Percentiles rank a stretch among this genome's conserved stretches.
Evolutionary conservation across 2,113 vertebrate genomes (phyloP).

Genomic region (Toxostoma redivivum): DNA sequence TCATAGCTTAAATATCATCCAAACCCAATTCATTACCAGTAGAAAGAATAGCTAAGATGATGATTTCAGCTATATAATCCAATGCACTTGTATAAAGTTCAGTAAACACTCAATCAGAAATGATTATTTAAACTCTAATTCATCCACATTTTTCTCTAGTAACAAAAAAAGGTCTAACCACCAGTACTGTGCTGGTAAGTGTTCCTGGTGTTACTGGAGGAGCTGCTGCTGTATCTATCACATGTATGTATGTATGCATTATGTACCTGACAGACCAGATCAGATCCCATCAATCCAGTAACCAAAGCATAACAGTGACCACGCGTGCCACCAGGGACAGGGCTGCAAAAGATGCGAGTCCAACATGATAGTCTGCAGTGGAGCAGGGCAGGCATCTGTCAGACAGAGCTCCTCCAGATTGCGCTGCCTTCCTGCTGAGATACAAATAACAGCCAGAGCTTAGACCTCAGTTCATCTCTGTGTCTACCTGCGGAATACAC

Average conservation of each 20-base stretch:
- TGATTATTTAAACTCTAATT: neutral
- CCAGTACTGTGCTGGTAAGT: neutral
- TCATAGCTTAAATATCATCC: neutral
- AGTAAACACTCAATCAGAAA: neutral
- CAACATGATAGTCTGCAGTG: neutral
- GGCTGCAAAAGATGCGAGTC: neutral
- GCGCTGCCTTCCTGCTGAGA: neutral
- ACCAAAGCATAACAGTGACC: neutral
- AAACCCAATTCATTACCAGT: neutral
- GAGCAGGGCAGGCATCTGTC: neutral
- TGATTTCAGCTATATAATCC: neutral
- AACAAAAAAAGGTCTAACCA: neutral
- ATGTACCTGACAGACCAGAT: neutral
- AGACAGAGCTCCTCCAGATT: fast-evolving
- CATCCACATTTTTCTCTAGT: neutral
- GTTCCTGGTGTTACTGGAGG: neutral
- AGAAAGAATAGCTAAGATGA: neutral
- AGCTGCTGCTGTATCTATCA: neutral
- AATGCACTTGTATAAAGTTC: neutral
- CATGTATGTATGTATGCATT: neutral
- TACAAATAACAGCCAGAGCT: fast-evolving
- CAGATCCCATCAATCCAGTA: neutral
- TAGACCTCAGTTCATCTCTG: fast-evolving
- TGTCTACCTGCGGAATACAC: no score
- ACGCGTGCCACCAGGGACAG: neutral